Evolutionary conservation across 2,888 invertebrate genomes (phyloP), one percentile per base, ranked within the genome.

Genomic region (Drosophila mayaguana): DNA sequence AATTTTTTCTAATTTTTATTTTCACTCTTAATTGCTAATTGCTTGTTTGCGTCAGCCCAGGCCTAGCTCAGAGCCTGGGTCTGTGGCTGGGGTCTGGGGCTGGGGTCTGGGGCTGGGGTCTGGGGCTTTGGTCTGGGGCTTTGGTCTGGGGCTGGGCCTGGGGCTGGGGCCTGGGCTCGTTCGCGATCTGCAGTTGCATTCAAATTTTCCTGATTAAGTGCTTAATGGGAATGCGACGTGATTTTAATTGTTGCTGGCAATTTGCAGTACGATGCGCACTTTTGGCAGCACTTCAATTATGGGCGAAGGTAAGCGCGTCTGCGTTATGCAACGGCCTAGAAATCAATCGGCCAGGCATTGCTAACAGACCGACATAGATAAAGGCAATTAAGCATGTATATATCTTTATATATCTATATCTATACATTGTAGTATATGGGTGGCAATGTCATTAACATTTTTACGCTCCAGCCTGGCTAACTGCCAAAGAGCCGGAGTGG

Each of bases 201-300:
- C 87, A 84, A 84, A 84, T 84, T 84, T 84, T 80, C 75, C 84
- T 87, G 75, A 87, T 84, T 84, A 87, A 84, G 73, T 68, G 67
- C 69, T 87, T 87, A 87, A 84, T 84, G 87, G 87, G 72, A 84
- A 66, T 73, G 87, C 87, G 82, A 84, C 84, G 84, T 87, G 87
- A 63, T 72, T 84, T 81, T 84, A 87, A 87, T 84, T 84, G 82
- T 78, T 87, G 82, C 48, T 65, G 45, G 38, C 25, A 43, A 55
- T 43, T 64, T 50, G 38, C 53, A 53, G 38, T 64, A 18, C 50
- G 61, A 38, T 63, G 63, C 61, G 55, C 67, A 57, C 72, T 72
- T 75, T 75, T 83, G 83, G 86, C 83, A 81, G 65, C 75, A 71
- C 72, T 84, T 86, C 81, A 84, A 87, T 81, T 81, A 79, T 79